These are phyloP conservation scores for Gymnocephalus cernua DNA, from an alignment of 2,113 vertebrate species.

Conservation along the genomic window DNA sequence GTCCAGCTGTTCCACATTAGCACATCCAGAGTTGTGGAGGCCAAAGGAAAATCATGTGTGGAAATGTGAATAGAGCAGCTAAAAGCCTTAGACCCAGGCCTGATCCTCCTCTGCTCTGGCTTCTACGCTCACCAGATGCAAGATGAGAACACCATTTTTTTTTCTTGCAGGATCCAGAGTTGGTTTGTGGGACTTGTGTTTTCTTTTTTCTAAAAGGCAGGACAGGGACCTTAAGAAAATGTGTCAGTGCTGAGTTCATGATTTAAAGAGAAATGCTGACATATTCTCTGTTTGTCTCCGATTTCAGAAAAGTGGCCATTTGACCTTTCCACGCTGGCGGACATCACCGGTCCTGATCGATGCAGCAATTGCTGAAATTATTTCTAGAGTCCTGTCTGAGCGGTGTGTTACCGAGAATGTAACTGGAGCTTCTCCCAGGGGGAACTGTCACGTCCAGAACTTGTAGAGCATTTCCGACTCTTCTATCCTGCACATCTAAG, in stretches of 20 bases:
- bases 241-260: constrained; percentile 27
- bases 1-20: constrained; percentile 85
- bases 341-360: constrained; percentile 48
- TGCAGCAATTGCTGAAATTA: constrained; percentile 56
- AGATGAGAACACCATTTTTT: constrained; percentile 40
- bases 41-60: constrained; percentile 58
- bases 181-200: constrained; percentile 32
- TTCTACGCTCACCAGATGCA: constrained; percentile 42
- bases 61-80: constrained; percentile 64
- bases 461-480: constrained; percentile 35
- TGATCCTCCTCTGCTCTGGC: constrained; percentile 45
- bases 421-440: constrained; percentile 61
- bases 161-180: constrained; percentile 26
- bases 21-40: constrained; percentile 69
- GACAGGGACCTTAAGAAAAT: constrained; percentile 38
- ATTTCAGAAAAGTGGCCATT: constrained; percentile 69
- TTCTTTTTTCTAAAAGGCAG: constrained; percentile 32
- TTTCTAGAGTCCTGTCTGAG: constrained; percentile 53
- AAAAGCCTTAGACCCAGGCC: constrained; percentile 29
- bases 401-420: constrained; percentile 79
- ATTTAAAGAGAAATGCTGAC: constrained; percentile 51
- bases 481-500: constrained; percentile 48
- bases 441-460: constrained; percentile 57
- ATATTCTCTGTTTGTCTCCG: constrained; percentile 55
- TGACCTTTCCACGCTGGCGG: constrained; percentile 30